Base-by-base conservation (phyloP, 2,113 vertebrate species). In the Chionis minor region DNA sequence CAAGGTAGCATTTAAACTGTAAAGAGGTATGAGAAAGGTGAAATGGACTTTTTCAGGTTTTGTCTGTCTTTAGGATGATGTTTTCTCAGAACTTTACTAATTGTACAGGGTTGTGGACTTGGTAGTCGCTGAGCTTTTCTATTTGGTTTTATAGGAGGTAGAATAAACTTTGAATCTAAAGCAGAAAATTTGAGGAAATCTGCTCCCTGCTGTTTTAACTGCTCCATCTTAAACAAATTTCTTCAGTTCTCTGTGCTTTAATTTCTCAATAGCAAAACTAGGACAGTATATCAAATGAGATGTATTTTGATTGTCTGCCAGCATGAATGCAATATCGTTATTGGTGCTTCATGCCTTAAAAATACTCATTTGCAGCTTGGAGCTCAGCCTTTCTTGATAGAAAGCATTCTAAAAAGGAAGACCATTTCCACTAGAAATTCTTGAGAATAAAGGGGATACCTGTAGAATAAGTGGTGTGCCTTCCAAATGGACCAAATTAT, bases 321-420 rank as follows among this genome's bases (percentile, higher is more conserved):
- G 1, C 5, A 35, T 13, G 17, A 86, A 62, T 78, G n/a, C 47
- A 40, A 1, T 66, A 44, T 71, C 72, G 47, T 71, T 83, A 32
- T 55, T 93, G 51, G 23, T 86, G 30, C 35, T 90, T 83, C 38
- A 15, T 81, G 47, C 47, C 75, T 94, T 95, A 90, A 92, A 97
- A 77, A 84, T 59, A 72, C 1, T 5, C 12, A 44, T 77, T 86
- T 88, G 8, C 28, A 51, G 19, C 35, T 42, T 62, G n/a, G 54
- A 66, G 8, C n/a, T 95, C n/a, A 63, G 42, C 55, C 2, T 59
- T 12, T 91, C 40, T 65, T 47, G 28, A 63, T 4, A 26, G n/a
- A 65, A 12, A 4, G n/a, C 81, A 24, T 84, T 74, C 61, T 71
- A 7, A 55, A 74, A 85, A 54, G 49, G 5, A 59, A 49, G 30